Evolutionary conservation across 2,888 invertebrate species (phyloP).

Genomic region (Machimus rusticus): DNA sequence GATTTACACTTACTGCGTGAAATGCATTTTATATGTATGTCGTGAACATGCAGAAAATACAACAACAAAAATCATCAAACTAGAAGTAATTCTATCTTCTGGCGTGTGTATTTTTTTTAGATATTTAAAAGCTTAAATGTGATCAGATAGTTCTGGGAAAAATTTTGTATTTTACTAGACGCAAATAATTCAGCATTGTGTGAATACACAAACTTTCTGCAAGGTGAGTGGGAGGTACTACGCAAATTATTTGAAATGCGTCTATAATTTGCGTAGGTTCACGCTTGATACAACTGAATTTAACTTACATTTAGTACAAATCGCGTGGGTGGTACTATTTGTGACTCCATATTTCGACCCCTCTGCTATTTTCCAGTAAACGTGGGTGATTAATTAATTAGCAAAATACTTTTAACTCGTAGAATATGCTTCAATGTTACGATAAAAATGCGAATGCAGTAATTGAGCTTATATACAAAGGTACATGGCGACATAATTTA

Average conservation of each 20-base stretch:
- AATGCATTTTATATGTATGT: neutral
- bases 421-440: neutral
- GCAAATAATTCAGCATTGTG: neutral
- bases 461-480: no score
- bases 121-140: neutral
- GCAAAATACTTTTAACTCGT: neutral
- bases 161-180: neutral
- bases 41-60: neutral
- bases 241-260: neutral
- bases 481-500: no score
- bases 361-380: neutral
- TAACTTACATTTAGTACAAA: neutral
- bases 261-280: neutral
- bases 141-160: neutral
- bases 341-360: neutral
- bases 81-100: neutral
- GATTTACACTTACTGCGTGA: neutral
- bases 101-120: neutral
- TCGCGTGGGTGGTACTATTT: neutral
- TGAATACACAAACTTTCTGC: neutral
- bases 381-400: neutral
- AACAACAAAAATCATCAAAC: neutral
- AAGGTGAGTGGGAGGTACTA: neutral
- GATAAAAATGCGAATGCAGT: neutral
- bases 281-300: neutral